Evolutionary conservation across 1,140 invertebrate species (phyloP), one percentile per base, ranked within the genome.

Genomic region (Drosophila sproati): DNA sequence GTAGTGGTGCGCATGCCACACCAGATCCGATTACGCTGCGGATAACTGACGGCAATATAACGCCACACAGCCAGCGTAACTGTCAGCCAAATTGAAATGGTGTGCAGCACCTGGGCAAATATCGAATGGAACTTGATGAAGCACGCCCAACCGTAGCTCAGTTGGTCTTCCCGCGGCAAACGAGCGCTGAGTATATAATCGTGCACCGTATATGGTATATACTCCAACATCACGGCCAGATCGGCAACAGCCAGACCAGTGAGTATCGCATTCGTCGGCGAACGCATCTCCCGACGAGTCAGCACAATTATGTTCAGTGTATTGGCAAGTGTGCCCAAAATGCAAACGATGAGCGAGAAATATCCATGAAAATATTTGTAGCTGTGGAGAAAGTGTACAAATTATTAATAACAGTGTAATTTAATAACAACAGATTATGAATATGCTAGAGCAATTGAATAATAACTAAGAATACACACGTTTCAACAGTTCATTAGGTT

Each of bases 251-350:
- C 98, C n/a, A 99, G 93, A 5, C 96, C 97, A 0, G 97, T 98
- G 96, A 96, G 94, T 82, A 98, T 97, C 66, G 95, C 95, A 92
- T 98, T 98, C 2, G 97, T 98, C 0, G 97, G 95, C 5, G 96
- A 97, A 8, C 90, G 93, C 98, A 99, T 98, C 87, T 98, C 96
- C 4, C 96, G 94, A 5, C 98, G 95, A 0, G 98, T 98, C 28
- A 99, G 93, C 3, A 99, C 98, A n/a, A 96, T 96, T 43, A 99
- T 98, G 93, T 99, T 99, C 62, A 99, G 94, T 1, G 96, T 94
- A 92, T 99, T 99, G 51, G 98, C 97, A 10, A 98, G 94, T 3
- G 97, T 97, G 45, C 98, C 98, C 82, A 98, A 96, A 20, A 97
- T 94, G 92, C 98, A 99, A 45, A 99, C 97, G 2, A 92, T 79